Conservation (phyloP, 2,797 vertebrate genomes). For the Todus mexicanus region DNA sequence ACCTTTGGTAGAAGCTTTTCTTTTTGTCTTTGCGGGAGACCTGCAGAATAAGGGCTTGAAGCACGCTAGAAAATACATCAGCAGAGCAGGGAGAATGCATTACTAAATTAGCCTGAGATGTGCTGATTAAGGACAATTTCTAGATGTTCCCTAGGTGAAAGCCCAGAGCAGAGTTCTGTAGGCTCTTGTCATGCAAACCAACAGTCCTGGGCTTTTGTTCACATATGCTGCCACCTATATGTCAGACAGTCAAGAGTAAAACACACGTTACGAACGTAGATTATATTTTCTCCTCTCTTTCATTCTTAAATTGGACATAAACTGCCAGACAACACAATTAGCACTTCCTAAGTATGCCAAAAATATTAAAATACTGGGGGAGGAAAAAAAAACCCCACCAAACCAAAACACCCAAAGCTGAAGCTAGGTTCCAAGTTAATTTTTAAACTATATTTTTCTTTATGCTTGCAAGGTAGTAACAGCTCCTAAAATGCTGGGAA, state of each 20-base stretch:
- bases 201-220: not conserved
- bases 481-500: not conserved
- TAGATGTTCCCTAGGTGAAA: not conserved
- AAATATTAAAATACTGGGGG: no score
- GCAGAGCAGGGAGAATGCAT: not conserved
- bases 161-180: not conserved
- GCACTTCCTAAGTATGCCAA: not conserved
- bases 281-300: not conserved
- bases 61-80: not conserved
- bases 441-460: not conserved
- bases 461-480: not conserved
- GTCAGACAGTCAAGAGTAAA: not conserved
- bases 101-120: not conserved
- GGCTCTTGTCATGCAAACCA: not conserved
- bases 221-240: not conserved
- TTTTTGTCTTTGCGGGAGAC: not conserved
- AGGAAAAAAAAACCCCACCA: not conserved
- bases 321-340: not conserved
- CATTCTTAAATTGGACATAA: not conserved
- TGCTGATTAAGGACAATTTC: not conserved
- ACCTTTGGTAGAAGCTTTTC: not conserved
- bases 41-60: not conserved
- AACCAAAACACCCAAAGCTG: not conserved
- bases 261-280: not conserved
- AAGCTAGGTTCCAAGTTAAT: not conserved